These are phyloP conservation scores for Mesorhabditis sp. DNA, from an alignment of 2,888 invertebrate genomes.

Conservation along the genomic window DNA sequence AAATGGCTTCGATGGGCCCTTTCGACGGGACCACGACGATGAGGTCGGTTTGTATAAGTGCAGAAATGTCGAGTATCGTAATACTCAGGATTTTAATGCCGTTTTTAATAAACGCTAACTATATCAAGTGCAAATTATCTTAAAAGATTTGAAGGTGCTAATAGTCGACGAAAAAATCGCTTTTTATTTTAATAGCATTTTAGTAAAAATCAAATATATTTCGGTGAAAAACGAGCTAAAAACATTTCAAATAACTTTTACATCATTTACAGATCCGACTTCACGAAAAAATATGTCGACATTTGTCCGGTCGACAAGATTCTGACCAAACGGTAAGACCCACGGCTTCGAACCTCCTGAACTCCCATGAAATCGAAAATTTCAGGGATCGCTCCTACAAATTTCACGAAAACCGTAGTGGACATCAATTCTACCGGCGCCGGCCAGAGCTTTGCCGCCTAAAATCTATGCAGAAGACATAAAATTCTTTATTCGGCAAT, in stretches of 20 bases:
- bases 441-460: background rate
- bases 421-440: slow-evolving; percentile 14
- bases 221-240: background rate
- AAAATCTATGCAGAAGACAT: too few species aligned
- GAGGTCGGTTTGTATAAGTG: background rate
- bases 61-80: background rate
- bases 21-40: slow-evolving; percentile 1
- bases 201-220: background rate
- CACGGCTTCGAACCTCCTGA: background rate
- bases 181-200: background rate
- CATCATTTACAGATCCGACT: slow-evolving; percentile 18
- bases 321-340: slow-evolving; percentile 27
- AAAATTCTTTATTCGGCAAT: too few species aligned
- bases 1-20: background rate
- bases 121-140: too few species aligned
- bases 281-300: slow-evolving; percentile 29
- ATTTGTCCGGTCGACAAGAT: slow-evolving; percentile 42
- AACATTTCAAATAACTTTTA: background rate
- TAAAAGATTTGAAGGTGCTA: too few species aligned
- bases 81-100: background rate
- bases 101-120: too few species aligned
- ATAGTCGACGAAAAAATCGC: too few species aligned
- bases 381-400: slow-evolving; percentile 6
- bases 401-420: slow-evolving; percentile 1
- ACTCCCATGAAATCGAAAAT: background rate